Percentiles rank a stretch among this genome's conserved stretches.
Evolutionary conservation across 1,140 invertebrate genomes (phyloP).

Genomic region (Antheraea mylitta): DNA sequence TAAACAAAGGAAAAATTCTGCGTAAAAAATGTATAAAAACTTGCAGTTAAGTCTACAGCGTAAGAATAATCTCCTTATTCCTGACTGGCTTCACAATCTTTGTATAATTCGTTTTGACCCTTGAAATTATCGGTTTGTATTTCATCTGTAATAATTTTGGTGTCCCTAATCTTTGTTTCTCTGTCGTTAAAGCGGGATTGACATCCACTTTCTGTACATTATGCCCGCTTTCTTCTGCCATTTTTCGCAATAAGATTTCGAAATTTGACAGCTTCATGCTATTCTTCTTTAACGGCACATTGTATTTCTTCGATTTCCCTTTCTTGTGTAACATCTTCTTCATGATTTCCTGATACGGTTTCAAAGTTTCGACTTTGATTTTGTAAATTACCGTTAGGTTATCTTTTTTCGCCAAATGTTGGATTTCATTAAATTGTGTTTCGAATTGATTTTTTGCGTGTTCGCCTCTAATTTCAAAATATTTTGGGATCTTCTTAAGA

Average conservation of each 20-base stretch:
- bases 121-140: slow-evolving; percentile 54
- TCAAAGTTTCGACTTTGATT: slow-evolving; percentile 44
- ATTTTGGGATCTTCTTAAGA: slow-evolving; percentile 50
- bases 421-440: slow-evolving; percentile 51
- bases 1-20: background rate
- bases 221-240: slow-evolving; percentile 35
- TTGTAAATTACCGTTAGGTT: slow-evolving; percentile 50
- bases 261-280: slow-evolving; percentile 66
- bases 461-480: slow-evolving; percentile 51
- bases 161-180: slow-evolving; percentile 33
- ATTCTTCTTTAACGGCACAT: slow-evolving; percentile 62
- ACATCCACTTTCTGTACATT: slow-evolving; percentile 24
- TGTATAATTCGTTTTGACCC: slow-evolving; percentile 47
- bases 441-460: slow-evolving; percentile 42
- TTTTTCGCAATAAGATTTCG: slow-evolving; percentile 50
- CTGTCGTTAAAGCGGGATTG: slow-evolving; percentile 35
- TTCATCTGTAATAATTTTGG: slow-evolving; percentile 44
- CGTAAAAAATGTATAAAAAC: background rate
- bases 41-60: slow-evolving; percentile 1
- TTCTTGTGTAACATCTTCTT: slow-evolving; percentile 36
- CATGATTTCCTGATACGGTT: slow-evolving; percentile 27
- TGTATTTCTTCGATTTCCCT: slow-evolving; percentile 56
- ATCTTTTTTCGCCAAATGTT: slow-evolving; percentile 38
- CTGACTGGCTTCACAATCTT: slow-evolving; percentile 54
- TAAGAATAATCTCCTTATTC: slow-evolving; percentile 47